A percentile compares a stretch with the other conserved stretches of the same genome.
Conservation (phyloP, 1,140 invertebrate species). For the Pseudomyrmex gracilis region DNA sequence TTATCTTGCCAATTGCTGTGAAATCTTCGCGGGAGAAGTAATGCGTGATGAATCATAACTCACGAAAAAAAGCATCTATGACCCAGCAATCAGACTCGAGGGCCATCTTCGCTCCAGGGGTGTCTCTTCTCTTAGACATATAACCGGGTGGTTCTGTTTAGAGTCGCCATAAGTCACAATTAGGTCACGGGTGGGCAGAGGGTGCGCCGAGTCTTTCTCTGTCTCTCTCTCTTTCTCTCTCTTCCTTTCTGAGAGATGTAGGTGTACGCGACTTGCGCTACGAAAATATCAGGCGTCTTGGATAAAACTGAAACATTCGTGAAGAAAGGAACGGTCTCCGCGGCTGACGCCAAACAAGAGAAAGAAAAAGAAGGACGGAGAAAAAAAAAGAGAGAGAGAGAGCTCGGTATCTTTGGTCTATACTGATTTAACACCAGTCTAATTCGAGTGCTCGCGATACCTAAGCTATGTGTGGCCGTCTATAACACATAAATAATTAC, state of each 20-base stretch:
- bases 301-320: constrained; percentile 28
- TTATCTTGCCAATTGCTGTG: background rate
- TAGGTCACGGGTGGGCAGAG: constrained; percentile 76
- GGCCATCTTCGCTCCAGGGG: constrained; percentile 49
- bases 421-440: constrained; percentile 80
- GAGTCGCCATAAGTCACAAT: constrained; percentile 83
- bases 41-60: background rate
- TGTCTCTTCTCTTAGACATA: constrained; percentile 62
- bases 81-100: constrained; percentile 52
- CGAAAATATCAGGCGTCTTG: constrained; percentile 52
- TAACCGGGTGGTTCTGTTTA: constrained; percentile 74
- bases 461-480: constrained; percentile 26
- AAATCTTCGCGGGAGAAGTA: background rate
- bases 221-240: no score
- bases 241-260: constrained; percentile 62
- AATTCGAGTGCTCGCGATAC: constrained; percentile 74
- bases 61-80: constrained; percentile 38
- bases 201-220: constrained; percentile 69
- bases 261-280: constrained; percentile 66
- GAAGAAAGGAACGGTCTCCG: constrained; percentile 1
- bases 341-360: background rate
- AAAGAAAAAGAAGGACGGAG: no score
- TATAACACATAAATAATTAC: constrained; percentile 83
- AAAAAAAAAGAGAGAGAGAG: background rate
- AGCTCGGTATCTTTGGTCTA: constrained; percentile 67